Evolutionary conservation across 35 echinoderm and acorn worm genomes (phyloP).

Genomic region (Ophioderma brevispina): DNA sequence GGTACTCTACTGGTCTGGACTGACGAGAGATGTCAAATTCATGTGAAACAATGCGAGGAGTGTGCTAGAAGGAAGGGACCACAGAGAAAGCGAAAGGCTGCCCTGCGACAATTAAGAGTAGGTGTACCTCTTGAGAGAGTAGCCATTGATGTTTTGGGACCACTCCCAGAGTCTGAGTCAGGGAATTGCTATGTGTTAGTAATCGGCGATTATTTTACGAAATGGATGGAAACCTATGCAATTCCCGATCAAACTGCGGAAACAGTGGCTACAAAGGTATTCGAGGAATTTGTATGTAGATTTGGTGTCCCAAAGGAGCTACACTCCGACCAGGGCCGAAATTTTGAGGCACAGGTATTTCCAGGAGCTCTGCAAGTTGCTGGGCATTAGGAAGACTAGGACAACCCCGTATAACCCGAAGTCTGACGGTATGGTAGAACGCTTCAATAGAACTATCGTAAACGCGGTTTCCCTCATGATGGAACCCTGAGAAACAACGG

Average conservation of each 20-base stretch:
- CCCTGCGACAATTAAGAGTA: not conserved
- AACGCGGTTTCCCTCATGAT: conserved; percentile 10
- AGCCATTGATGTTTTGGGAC: not conserved
- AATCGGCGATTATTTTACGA: not conserved
- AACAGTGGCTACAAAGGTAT: not conserved
- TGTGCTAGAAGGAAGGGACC: not conserved
- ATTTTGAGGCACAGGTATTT: not conserved
- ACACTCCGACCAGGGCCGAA: not conserved
- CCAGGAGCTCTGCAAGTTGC: too few relatives aligned
- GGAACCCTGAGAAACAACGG: conserved; percentile 17
- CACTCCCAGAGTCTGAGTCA: not conserved
- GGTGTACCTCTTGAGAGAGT: not conserved
- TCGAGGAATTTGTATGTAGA: not conserved
- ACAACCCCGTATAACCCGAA: too few relatives aligned
- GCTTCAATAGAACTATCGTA: conserved; percentile 50
- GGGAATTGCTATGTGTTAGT: not conserved
- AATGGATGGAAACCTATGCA: not conserved
- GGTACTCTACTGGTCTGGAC: too few relatives aligned
- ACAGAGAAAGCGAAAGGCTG: not conserved
- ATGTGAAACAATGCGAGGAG: too few relatives aligned
- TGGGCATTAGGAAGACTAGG: too few relatives aligned
- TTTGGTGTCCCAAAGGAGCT: not conserved
- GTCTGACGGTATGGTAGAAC: too few relatives aligned
- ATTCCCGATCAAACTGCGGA: too few relatives aligned
- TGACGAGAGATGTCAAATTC: too few relatives aligned